Conservation (phyloP, 2,888 invertebrate species). For the Agrypnus murinus region DNA sequence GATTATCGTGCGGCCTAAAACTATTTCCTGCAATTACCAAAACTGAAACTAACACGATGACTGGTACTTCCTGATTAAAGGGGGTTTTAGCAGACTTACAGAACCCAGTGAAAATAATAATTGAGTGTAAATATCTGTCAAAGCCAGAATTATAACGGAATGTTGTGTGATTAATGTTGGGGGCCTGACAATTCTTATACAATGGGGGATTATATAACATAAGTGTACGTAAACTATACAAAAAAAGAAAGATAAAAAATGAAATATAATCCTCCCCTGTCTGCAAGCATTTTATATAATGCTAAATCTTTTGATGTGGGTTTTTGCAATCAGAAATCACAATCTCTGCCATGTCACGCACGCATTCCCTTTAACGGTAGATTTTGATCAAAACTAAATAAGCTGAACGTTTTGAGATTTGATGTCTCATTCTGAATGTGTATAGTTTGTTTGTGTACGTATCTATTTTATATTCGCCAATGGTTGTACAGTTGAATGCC, state of each 20-base stretch:
- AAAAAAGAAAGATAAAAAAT: too few species aligned
- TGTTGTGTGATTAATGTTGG: not conserved
- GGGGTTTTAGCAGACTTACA: slow-evolving; percentile 11
- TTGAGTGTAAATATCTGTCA: slow-evolving; percentile 9
- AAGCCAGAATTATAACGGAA: not conserved
- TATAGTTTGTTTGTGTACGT: too few species aligned
- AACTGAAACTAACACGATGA: slow-evolving; percentile 1
- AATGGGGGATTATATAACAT: not conserved
- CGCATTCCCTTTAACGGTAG: not conserved
- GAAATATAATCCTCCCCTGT: not conserved
- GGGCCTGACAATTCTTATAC: too few species aligned
- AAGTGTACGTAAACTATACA: too few species aligned
- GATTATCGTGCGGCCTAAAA: slow-evolving; percentile 4
- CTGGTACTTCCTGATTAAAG: slow-evolving; percentile 12
- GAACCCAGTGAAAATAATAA: slow-evolving; percentile 10
- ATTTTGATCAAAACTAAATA: not conserved
- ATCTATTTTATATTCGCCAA: too few species aligned
- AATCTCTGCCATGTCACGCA: not conserved
- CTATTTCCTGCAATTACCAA: slow-evolving; percentile 18
- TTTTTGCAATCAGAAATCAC: not conserved
- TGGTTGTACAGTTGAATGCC: too few species aligned
- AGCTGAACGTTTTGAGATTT: not conserved
- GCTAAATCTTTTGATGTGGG: not conserved
- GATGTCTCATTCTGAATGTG: not conserved
- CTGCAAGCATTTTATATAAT: not conserved